Conservation (phyloP, 2,888 invertebrate species). For the Terebella lapidaria region DNA sequence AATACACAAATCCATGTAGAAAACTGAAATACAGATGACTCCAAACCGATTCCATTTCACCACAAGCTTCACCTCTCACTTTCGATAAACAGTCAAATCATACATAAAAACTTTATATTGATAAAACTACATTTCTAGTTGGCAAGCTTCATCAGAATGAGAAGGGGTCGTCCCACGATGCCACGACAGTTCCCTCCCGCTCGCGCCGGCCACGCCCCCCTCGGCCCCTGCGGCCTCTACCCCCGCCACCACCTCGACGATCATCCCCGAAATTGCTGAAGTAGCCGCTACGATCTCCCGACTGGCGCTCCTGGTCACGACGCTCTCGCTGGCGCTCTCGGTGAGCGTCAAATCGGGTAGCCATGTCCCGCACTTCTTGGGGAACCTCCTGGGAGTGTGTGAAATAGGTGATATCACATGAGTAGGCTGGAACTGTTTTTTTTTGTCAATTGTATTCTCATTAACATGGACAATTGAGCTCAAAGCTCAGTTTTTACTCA, state of each 20-base stretch:
- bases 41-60: too few relatives aligned
- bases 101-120: too few relatives aligned
- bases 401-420: neutral
- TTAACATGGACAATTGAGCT: too few relatives aligned
- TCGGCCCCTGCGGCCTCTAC: neutral
- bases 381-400: slow-evolving; percentile 66
- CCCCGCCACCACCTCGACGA: slow-evolving; percentile 21
- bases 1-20: too few relatives aligned
- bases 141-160: neutral
- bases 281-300: slow-evolving; percentile 54
- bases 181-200: neutral
- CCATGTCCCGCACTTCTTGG: slow-evolving; percentile 70
- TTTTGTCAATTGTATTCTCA: too few relatives aligned
- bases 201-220: neutral
- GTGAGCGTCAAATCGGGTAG: slow-evolving; percentile 67
- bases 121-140: too few relatives aligned
- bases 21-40: too few relatives aligned
- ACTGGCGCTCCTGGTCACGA: slow-evolving; percentile 36
- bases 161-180: neutral
- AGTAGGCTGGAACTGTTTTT: too few relatives aligned
- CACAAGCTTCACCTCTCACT: too few relatives aligned
- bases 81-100: too few relatives aligned
- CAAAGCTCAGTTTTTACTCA: too few relatives aligned
- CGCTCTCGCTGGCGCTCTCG: slow-evolving; percentile 57
- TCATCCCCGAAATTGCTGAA: slow-evolving; percentile 52